phyloP scores from a whole-genome alignment of 2,888 invertebrate species.

The Caenorhabditis plicata region DNA sequence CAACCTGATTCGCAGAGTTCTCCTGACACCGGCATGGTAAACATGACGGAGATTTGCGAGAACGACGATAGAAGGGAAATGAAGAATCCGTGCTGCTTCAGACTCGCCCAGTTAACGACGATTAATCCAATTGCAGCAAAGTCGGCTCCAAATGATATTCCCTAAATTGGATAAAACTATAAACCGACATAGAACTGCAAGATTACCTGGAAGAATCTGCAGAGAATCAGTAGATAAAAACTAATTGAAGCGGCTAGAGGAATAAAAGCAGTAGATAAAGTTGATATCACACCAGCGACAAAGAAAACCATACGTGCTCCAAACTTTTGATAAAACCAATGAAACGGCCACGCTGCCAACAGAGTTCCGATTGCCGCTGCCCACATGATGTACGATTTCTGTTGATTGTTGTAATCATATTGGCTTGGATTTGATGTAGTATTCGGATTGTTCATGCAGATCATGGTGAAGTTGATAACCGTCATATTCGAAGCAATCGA shows the following conservation, averaged over 20 bases:
- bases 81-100: conserved; percentile 58
- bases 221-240: conserved; percentile 39
- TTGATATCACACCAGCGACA: conserved; percentile 50
- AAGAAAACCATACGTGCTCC: conserved; percentile 57
- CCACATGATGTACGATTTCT: conserved; percentile 51
- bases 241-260: conserved; percentile 37
- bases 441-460: conserved; percentile 50
- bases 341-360: conserved; percentile 52
- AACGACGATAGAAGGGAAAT: conserved; percentile 59
- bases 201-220: conserved; percentile 57
- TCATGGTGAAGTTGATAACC: conserved; percentile 57
- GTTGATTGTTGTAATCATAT: conserved; percentile 31
- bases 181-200: too few species aligned
- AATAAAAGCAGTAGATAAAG: conserved; percentile 51
- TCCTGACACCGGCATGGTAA: conserved; percentile 60
- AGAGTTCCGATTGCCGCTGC: conserved; percentile 54
- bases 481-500: conserved; percentile 60
- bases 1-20: conserved; percentile 44
- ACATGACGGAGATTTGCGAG: conserved; percentile 58
- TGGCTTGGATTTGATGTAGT: not conserved
- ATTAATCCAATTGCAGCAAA: conserved; percentile 60
- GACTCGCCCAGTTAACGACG: conserved; percentile 56
- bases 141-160: conserved; percentile 59
- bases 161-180: conserved; percentile 17
- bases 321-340: conserved; percentile 53